These are phyloP conservation scores for Pteronotus mesoamericanus DNA, from an alignment of 2,797 vertebrate genomes.

Conservation along the genomic window DNA sequence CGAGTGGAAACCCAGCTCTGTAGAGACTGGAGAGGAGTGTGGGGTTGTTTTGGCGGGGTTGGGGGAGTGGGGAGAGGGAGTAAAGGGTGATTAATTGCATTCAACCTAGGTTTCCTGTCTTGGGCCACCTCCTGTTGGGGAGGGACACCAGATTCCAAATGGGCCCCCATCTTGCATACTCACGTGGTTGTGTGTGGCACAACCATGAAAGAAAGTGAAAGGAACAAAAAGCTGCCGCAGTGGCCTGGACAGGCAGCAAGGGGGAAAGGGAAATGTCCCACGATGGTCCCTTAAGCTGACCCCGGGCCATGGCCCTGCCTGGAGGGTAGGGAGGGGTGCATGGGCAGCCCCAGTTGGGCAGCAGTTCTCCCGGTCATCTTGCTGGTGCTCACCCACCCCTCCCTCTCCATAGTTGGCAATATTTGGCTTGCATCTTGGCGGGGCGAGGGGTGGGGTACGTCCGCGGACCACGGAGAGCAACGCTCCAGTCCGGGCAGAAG, in stretches of 20 bases:
- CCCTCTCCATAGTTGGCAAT: neutral
- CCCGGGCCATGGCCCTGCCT: neutral
- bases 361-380: neutral
- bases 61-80: rapidly evolving
- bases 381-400: neutral
- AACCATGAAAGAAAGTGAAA: slow-evolving; percentile 26
- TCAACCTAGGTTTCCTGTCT: neutral
- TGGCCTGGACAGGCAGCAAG: neutral
- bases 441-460: neutral
- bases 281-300: neutral
- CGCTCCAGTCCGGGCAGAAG: slow-evolving; percentile 13
- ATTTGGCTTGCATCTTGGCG: neutral
- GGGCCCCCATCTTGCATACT: neutral
- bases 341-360: neutral
- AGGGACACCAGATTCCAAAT: slow-evolving; percentile 16
- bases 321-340: neutral
- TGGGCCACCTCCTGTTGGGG: neutral
- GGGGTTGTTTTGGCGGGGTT: neutral
- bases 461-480: neutral
- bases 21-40: neutral
- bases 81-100: neutral
- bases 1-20: neutral
- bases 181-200: neutral
- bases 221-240: neutral
- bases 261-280: neutral